These are phyloP conservation scores for Neofelis nebulosa DNA, from an alignment of 2,113 vertebrate genomes.

Conservation along the genomic window DNA sequence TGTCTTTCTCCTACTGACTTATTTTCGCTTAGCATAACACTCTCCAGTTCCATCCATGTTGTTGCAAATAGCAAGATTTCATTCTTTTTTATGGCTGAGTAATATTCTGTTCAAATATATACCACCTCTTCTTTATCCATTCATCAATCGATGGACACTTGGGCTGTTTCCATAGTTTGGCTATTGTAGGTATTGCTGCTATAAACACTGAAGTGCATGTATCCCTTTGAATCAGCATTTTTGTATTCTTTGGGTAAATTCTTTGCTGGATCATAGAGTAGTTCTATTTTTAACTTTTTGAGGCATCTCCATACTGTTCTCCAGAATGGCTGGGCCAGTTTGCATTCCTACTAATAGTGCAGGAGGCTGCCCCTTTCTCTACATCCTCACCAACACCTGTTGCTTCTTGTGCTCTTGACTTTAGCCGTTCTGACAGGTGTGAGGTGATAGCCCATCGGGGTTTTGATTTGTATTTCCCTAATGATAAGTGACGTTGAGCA, in stretches of 20 bases:
- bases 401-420: neutral
- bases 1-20: neutral
- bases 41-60: neutral
- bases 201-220: neutral
- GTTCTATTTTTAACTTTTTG: neutral
- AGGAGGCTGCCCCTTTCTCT: neutral
- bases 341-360: neutral
- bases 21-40: neutral
- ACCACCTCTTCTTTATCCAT: neutral
- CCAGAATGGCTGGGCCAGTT: neutral
- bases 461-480: neutral
- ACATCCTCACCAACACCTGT: neutral
- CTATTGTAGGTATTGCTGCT: neutral
- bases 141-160: neutral
- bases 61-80: neutral
- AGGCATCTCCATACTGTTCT: neutral
- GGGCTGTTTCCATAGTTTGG: neutral
- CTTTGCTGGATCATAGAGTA: neutral
- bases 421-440: neutral
- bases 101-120: neutral
- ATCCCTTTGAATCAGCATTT: neutral
- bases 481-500: neutral
- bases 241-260: neutral
- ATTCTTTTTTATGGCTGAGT: neutral
- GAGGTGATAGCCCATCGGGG: neutral